Base-by-base conservation (phyloP, 2,113 vertebrate species). In the Casuarius casuarius region DNA sequence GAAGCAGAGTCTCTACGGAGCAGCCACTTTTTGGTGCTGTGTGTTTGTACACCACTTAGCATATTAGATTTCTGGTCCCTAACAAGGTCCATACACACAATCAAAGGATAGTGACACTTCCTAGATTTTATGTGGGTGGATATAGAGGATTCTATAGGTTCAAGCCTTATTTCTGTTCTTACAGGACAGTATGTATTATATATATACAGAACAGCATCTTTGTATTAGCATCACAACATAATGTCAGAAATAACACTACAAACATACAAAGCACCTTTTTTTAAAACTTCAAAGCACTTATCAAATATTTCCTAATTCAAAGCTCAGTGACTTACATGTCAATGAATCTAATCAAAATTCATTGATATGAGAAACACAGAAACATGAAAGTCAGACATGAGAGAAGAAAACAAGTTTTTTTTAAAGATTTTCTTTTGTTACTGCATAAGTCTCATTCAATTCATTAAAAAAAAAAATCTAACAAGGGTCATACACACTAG, bases 41-140 rank as follows among this genome's bases (percentile, higher is more conserved):
- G 31, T 65, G 35, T 40, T 62, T 14, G 0, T 46, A 62, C 5
- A n/a, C 1, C 1, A 2, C 46, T 42, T 10, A 48, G n/a, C 42
- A 56, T 21, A 48, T 5, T 5, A 14, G 31, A 85, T 28, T 67
- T 9, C 23, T 73, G 26, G 9, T 52, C 42, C 19, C 9, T 70
- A 67, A 35, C 21, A 67, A 71, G 31, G 28, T 59, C 31, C 25
- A 44, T 7, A 16, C 28, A 15, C 22, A 31, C 3, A 33, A 22
- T 66, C 14, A 87, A 70, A 83, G 16, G 12, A 51, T 21, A 80
- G n/a, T 56, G 33, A 22, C 8, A 51, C 62, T 40, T 40, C 42
- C 46, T 44, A 58, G 15, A 40, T 56, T 75, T 77, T 84, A 38
- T 0, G 0, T 48, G 12, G 25, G 14, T 61, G 20, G 12, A n/a